Base-by-base conservation (phyloP, 2,888 invertebrate species). In the Melanargia galathea region DNA sequence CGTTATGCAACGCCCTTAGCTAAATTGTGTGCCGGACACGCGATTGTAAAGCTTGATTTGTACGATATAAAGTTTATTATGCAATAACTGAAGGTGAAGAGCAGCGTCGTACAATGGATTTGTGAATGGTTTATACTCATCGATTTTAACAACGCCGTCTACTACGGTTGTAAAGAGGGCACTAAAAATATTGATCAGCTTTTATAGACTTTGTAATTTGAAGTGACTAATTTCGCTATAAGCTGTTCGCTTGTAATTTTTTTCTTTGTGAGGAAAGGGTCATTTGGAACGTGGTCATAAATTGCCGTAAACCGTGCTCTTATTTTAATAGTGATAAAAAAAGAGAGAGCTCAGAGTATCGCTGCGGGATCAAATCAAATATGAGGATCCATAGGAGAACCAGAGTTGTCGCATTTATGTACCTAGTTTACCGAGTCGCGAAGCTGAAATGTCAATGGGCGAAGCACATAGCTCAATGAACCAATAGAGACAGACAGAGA, bases 61-160 rank as follows among this genome's bases (percentile, higher is more conserved):
- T 46, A 33, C 40, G 40, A 20, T 8, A 58, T 62, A 58, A 58
- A 46, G 57, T 51, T 64, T 52, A 51, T 56, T 59, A 24, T 54
- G 48, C 52, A 26, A 48, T 22, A 30, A 16, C 8, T 43, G 43
- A 16, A 43, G 43, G 0, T 43, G 7, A 43, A 16, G 22, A 22
- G 11, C 20, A 33, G 16, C 38, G 26, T 38, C 60, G 48, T 64
- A 64, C 65, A n/a, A 62, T 62, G 68, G 65, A 64, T 66, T 69
- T 63, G 65, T 65, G 65, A 70, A 70, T 68, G 70, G 70, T 63
- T 65, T 64, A 61, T 60, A 64, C 65, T 64, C 63, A 70, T 70
- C 70, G 70, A 70, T 70, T 69, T 69, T 64, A 70, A 70, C 69
- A 67, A 63, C 67, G 62, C 64, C 40, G 65, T 63, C 65, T 67